Base-by-base conservation (phyloP, 2,113 vertebrate genomes). In the Lophotis ruficrista region DNA sequence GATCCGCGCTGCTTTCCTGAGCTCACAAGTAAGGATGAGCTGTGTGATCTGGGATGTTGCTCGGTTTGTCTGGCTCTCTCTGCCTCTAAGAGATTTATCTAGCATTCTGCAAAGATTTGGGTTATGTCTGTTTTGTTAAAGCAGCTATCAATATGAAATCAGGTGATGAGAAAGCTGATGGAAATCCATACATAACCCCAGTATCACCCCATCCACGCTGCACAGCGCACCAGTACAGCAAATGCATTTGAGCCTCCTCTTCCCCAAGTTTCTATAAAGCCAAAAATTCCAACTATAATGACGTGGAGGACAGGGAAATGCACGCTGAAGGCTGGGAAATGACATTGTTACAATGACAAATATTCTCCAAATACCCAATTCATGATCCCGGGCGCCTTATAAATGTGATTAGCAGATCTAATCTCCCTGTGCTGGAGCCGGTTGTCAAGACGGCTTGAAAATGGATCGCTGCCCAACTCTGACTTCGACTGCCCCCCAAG, bases 261-360 rank as follows among this genome's bases (percentile, higher is more conserved):
- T 85, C 18, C 82, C 78, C 1, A 0, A 28, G n/a, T 23, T 62
- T 50, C 83, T 27, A 5, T 4, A 20, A 43, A 94, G 58, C 70
- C 78, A 43, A 48, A 43, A 92, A 76, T 2, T n/a, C 78, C 15
- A 6, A 47, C 10, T 6, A 0, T 21, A 22, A 53, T 0, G 15
- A 6, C 25, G 51, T 1, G 41, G 81, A 62, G 80, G 47, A 19
- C 7, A 25, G 62, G 54, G 91, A 9, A 24, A 54, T 38, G 76
- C 69, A 35, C 1, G 17, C 38, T 41, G 76, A 22, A 58, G 85
- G 82, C 87, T 61, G 90, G 93, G 92, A 65, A 88, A 58, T 66
- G 96, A 83, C 94, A 77, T 88, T 69, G 93, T 47, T 83, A 43
- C 95, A 88, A 43, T 80, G 95, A 93, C 87, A 95, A 85, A 96